Conservation (phyloP, 2,113 vertebrate genomes). For the Tor tambroides region DNA sequence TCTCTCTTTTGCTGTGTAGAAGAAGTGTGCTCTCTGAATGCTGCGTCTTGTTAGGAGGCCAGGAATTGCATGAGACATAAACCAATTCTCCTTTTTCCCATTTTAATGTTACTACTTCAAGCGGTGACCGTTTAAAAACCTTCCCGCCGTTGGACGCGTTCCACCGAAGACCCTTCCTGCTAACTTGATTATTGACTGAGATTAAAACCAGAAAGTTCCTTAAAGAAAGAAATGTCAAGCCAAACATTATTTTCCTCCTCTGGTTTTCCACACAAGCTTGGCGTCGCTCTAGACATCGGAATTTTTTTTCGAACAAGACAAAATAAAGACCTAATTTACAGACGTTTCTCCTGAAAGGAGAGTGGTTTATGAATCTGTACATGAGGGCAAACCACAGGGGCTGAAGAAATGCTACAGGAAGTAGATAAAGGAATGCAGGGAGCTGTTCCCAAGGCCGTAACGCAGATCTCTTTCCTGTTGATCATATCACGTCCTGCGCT, state of each 20-base stretch:
- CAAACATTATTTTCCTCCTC: slow-evolving; percentile 31
- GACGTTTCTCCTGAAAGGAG: neutral
- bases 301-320: neutral
- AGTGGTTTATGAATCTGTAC: slow-evolving; percentile 24
- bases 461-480: slow-evolving; percentile 48
- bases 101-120: neutral
- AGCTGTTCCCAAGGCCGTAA: slow-evolving; percentile 45
- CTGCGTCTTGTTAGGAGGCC: slow-evolving; percentile 14
- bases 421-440: slow-evolving; percentile 46
- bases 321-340: slow-evolving; percentile 3
- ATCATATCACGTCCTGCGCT: slow-evolving; percentile 36
- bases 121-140: neutral
- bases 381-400: slow-evolving; percentile 12
- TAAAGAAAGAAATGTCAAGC: slow-evolving; percentile 12
- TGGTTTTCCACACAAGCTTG: slow-evolving; percentile 40
- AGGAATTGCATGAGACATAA: slow-evolving; percentile 5
- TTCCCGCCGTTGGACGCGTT: slow-evolving; percentile 3
- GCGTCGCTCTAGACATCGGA: neutral
- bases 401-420: slow-evolving; percentile 43
- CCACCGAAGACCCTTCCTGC: slow-evolving; percentile 21
- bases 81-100: slow-evolving; percentile 14
- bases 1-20: slow-evolving; percentile 19
- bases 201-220: slow-evolving; percentile 24
- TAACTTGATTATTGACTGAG: slow-evolving; percentile 21
- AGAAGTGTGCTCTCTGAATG: slow-evolving; percentile 50